Evolutionary conservation across 2,888 invertebrate species (phyloP).

Genomic region (Rosalia funebris): DNA sequence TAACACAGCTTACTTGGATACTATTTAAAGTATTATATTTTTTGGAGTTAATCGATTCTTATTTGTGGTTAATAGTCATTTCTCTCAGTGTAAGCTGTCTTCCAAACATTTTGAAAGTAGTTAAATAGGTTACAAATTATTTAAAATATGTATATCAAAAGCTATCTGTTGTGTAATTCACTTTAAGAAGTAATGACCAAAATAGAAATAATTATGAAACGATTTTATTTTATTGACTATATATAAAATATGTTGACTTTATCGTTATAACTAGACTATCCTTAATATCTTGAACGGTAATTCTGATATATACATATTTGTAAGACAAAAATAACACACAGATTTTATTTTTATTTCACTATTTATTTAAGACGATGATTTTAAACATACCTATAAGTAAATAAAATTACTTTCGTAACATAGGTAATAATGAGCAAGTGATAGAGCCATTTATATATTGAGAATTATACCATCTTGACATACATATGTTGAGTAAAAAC

Average conservation of each 20-base stretch:
- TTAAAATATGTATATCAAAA: not conserved
- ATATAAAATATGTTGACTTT: too few species aligned
- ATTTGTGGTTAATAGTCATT: too few species aligned
- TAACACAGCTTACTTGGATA: too few species aligned
- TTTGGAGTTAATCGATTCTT: too few species aligned
- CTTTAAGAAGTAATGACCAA: not conserved
- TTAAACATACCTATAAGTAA: slow-evolving; percentile 24
- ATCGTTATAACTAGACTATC: too few species aligned
- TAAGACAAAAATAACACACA: slow-evolving; percentile 27
- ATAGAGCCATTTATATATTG: slow-evolving; percentile 45
- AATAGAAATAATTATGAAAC: not conserved
- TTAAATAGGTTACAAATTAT: not conserved
- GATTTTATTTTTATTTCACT: slow-evolving; percentile 25
- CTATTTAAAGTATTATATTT: too few species aligned
- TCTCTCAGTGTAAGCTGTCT: too few species aligned
- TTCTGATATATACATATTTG: too few species aligned
- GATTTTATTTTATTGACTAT: not conserved
- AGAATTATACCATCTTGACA: slow-evolving; percentile 33
- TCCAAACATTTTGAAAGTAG: too few species aligned
- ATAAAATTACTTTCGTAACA: slow-evolving; percentile 33
- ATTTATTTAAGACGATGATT: slow-evolving; percentile 36
- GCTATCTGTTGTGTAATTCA: not conserved
- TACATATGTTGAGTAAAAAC: slow-evolving; percentile 49
- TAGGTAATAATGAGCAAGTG: slow-evolving; percentile 47
- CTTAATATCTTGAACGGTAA: too few species aligned